Conservation (phyloP, 2,797 vertebrate genomes). For the Momotus momota region DNA sequence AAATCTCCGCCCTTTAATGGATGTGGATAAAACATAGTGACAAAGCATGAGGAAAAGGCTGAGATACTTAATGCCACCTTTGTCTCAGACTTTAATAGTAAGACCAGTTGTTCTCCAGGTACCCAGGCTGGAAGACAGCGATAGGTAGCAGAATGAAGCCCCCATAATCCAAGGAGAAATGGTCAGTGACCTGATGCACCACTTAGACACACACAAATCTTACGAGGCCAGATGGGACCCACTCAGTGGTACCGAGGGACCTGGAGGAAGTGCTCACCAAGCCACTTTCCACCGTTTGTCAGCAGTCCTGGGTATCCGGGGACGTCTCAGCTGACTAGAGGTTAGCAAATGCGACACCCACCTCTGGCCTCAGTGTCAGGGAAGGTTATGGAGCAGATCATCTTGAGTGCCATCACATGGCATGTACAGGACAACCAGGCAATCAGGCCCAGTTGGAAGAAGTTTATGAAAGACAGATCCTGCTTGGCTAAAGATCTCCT, state of each 20-base stretch:
- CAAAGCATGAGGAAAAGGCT: neutral
- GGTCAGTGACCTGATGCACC: neutral
- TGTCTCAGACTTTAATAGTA: neutral
- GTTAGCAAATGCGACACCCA: neutral
- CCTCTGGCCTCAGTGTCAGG: accelerated
- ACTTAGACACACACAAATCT: neutral
- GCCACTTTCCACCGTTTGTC: neutral
- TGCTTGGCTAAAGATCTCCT: neutral
- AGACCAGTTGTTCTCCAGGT: neutral
- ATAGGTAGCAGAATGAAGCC: accelerated
- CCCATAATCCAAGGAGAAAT: neutral
- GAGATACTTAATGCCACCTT: neutral
- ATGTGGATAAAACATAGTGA: neutral
- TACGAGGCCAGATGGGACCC: accelerated
- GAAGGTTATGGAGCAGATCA: neutral
- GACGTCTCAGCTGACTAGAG: neutral
- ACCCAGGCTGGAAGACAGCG: neutral
- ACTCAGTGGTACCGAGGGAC: neutral
- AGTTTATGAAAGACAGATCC: neutral
- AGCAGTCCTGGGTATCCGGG: neutral
- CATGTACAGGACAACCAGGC: neutral
- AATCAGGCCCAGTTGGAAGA: neutral
- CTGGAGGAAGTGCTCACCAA: neutral
- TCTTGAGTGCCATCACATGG: neutral
- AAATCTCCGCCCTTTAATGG: neutral